Evolutionary conservation across 2,888 invertebrate species (phyloP).

Genomic region (Cynaeus angustus): DNA sequence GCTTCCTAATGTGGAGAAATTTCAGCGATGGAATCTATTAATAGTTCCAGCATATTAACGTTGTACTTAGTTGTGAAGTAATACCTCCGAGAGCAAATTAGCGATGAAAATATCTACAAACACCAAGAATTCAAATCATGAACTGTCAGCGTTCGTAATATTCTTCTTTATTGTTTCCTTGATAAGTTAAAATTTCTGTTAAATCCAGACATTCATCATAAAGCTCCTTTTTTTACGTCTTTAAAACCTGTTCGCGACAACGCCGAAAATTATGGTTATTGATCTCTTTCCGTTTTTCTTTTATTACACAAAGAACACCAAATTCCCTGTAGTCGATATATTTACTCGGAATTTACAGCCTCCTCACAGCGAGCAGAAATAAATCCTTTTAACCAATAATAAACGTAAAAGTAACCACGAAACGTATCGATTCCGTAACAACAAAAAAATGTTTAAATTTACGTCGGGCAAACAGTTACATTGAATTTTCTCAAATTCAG

Average conservation of each 20-base stretch:
- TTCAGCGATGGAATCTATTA: slow-evolving; percentile 2
- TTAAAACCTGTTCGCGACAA: slow-evolving; percentile 4
- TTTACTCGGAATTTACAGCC: slow-evolving; percentile 1
- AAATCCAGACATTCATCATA: slow-evolving; percentile 1
- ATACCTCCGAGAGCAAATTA: background rate
- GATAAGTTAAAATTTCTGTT: background rate
- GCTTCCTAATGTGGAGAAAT: background rate
- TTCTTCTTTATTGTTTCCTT: background rate
- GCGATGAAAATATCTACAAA: background rate
- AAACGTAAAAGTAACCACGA: background rate
- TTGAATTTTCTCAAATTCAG: slow-evolving; percentile 7
- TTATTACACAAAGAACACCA: slow-evolving; percentile 8
- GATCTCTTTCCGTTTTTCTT: slow-evolving; percentile 5
- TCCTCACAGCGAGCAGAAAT: background rate
- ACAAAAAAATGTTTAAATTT: background rate
- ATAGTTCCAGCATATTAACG: background rate
- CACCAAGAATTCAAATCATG: background rate
- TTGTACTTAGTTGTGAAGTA: background rate
- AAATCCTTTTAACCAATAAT: slow-evolving; percentile 10
- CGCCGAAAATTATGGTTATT: slow-evolving; percentile 9
- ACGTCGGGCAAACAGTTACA: background rate
- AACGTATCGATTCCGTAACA: slow-evolving; percentile 2
- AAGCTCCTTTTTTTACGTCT: slow-evolving; percentile 4
- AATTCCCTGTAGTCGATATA: slow-evolving; percentile 10
- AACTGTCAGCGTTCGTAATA: background rate